Evolutionary conservation across 2,113 vertebrate species (phyloP), one percentile per base, ranked within the genome.

Genomic region (Nothoprocta pentlandii): DNA sequence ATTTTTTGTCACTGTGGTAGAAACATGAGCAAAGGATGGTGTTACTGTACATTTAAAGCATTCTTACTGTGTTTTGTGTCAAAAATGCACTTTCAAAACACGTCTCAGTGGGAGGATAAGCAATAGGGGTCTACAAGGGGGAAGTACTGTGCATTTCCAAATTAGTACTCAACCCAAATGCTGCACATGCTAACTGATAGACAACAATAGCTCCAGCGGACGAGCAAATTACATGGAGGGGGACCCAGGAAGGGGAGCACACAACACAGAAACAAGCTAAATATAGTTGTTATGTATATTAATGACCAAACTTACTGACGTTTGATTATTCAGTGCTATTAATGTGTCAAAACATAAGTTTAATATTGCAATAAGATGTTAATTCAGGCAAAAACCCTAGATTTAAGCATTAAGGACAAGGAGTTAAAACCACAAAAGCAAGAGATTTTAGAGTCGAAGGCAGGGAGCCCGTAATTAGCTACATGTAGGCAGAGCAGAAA

Each of bases 331-430:
- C 23, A 34, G 58, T 17, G 71, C 42, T 91, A 42, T 53, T 87
- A 92, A 85, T 46, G 58, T 85, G 75, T 79, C 91, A 90, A 92
- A 85, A 49, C 54, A 46, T 61, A 66, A 95, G 70, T 84, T 80
- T 93, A 96, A 91, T 87, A 36, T 64, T 44, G n/a, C 75, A 85
- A 92, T 95, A 89, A 94, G 94, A 92, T n/a, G 64, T 78, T 85
- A 85, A 92, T 95, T 78, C 75, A 84, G 58, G 49, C 41, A 89
- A 93, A 89, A 89, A 8, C 41, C 10, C 61, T 80, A n/a, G 30
- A 78, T 93, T 93, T 93, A 80, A 91, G 7, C 77, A 59, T 85
- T 92, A 85, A 85, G 70, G 91, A 80, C 74, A 83, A 80, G 28
- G 62, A 74, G 36, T 92, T 84, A 95, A 96, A 67, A 10, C 36